These are phyloP conservation scores for Bubo bubo DNA, from an alignment of 2,113 vertebrate genomes.

Conservation along the genomic window DNA sequence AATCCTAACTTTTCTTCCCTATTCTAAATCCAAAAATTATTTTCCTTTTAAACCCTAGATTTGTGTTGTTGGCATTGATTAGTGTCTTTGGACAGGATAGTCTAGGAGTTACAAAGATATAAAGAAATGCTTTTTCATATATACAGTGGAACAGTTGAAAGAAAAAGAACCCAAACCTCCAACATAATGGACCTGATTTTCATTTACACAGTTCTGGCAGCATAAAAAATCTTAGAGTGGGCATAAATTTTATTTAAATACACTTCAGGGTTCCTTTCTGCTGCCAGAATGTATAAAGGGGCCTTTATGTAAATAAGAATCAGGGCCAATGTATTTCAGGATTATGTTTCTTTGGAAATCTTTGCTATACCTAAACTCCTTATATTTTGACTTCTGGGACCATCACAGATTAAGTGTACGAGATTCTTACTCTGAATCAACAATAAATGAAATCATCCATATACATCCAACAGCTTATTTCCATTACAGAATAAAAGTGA, in stretches of 20 bases:
- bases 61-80: background rate
- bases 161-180: background rate
- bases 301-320: background rate
- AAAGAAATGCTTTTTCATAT: background rate
- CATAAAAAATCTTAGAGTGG: background rate
- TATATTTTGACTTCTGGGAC: conserved; percentile 1
- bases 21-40: background rate
- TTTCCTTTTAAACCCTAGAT: background rate
- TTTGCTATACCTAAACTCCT: background rate
- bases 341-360: conserved; percentile 16
- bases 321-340: background rate
- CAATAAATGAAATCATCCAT: background rate
- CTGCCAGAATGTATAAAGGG: background rate
- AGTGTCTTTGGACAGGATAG: background rate
- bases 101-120: background rate
- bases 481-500: background rate
- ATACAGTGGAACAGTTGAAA: background rate
- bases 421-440: background rate
- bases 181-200: background rate
- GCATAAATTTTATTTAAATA: conserved; percentile 35
- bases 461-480: background rate
- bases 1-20: background rate
- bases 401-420: background rate
- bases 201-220: background rate
- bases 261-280: background rate